Conservation (phyloP, 2,113 vertebrate species). For the Leuciscus idus region DNA sequence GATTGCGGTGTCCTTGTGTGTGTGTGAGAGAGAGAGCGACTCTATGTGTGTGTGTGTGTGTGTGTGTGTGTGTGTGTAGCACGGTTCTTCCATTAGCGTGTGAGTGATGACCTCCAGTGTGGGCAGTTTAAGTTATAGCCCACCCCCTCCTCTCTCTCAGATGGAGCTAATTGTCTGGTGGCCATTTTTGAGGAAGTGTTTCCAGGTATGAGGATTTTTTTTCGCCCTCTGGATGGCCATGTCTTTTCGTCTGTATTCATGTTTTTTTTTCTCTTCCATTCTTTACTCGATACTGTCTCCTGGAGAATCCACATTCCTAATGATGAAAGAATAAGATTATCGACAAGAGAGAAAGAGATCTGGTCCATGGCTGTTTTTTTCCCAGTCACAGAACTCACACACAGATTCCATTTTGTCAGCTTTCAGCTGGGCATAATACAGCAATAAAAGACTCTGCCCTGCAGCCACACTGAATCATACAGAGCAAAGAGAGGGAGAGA, state of each 20-base stretch:
- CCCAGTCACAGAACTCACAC: constrained; percentile 60
- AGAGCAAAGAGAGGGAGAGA: constrained; percentile 73
- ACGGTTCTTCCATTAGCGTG: constrained; percentile 58
- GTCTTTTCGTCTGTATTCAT: constrained; percentile 5
- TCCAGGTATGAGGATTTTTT: constrained; percentile 61
- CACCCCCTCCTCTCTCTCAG: constrained; percentile 46
- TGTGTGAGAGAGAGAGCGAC: constrained; percentile 1
- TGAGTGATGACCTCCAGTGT: constrained; percentile 63
- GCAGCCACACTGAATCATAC: constrained; percentile 76
- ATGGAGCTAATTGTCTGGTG: constrained; percentile 65
- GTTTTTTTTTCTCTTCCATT: neutral
- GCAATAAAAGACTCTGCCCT: constrained; percentile 78
- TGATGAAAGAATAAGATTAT: constrained; percentile 52
- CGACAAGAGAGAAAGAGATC: constrained; percentile 38
- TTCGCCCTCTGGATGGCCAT: constrained; percentile 42
- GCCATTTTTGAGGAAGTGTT: constrained; percentile 69
- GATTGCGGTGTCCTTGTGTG: constrained; percentile 30
- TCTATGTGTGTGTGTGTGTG: constrained; percentile 11
- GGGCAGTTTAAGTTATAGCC: constrained; percentile 56
- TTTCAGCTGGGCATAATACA: constrained; percentile 79
- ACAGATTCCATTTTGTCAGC: constrained; percentile 79
- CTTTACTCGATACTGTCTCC: neutral
- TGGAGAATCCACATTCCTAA: constrained; percentile 17
- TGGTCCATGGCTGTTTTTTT: constrained; percentile 17
- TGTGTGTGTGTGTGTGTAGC: constrained; percentile 33